A percentile compares a stretch with the other conserved stretches of the same genome.
Evolutionary conservation across 1,140 invertebrate genomes (phyloP).

Genomic region (Oryzaephilus surinamensis): DNA sequence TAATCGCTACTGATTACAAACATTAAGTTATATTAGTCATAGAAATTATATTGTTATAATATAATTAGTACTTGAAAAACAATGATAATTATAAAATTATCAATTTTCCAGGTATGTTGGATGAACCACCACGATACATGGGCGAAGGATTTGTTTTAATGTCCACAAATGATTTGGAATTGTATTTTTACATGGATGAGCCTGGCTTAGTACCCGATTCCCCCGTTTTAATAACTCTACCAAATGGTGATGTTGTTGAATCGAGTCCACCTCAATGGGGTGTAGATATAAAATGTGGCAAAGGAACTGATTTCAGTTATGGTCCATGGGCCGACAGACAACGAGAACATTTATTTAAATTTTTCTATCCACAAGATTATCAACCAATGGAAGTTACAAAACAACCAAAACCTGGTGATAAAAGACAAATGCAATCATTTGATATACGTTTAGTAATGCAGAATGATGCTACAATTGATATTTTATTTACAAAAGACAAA

Average conservation of each 20-base stretch:
- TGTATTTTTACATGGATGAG: constrained; percentile 96
- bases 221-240: constrained; percentile 78
- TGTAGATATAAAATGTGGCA: constrained; percentile 91
- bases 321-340: constrained; percentile 98
- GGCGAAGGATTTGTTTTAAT: constrained; percentile 96
- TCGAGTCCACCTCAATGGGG: constrained; percentile 89
- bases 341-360: constrained; percentile 88
- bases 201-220: constrained; percentile 80
- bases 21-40: no score
- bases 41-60: no score
- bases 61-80: not conserved
- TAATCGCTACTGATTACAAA: no score
- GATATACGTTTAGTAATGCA: constrained; percentile 85
- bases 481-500: constrained; percentile 92
- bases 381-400: constrained; percentile 64
- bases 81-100: no score
- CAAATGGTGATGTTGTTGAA: constrained; percentile 87
- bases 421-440: constrained; percentile 80
- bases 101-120: no score
- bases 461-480: constrained; percentile 87
- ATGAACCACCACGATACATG: constrained; percentile 95
- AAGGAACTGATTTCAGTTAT: constrained; percentile 91
- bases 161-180: constrained; percentile 87
- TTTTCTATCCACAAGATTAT: constrained; percentile 91
- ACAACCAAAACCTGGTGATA: constrained; percentile 73